Evolutionary conservation across 2,888 invertebrate species (phyloP).

Genomic region (Drosophila eohydei): DNA sequence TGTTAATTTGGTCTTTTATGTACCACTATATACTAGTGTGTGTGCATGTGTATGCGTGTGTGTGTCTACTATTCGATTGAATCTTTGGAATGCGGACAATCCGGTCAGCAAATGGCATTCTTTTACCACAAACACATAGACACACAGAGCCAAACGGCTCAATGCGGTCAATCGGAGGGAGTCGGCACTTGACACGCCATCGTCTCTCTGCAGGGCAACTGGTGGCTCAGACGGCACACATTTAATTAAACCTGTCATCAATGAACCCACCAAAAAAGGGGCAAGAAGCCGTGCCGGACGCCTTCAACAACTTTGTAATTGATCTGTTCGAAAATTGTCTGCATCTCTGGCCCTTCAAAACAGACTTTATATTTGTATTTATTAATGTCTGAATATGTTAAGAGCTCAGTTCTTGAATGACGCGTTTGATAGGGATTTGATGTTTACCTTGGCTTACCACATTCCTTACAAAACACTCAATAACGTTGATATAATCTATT

Average conservation of each 20-base stretch:
- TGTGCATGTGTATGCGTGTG: conserved; percentile 25
- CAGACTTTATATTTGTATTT: neutral
- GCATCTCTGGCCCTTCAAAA: neutral
- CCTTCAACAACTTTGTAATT: conserved; percentile 25
- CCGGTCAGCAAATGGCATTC: conserved; percentile 82
- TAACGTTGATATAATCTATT: neutral
- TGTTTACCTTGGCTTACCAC: neutral
- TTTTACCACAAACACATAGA: conserved; percentile 66
- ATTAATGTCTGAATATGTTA: neutral
- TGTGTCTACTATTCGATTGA: conserved; percentile 72
- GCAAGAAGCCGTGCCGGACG: conserved; percentile 7
- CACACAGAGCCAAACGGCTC: conserved; percentile 57
- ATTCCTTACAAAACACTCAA: neutral
- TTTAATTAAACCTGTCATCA: conserved; percentile 49
- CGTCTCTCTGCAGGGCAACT: conserved; percentile 3
- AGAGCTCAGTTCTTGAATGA: neutral
- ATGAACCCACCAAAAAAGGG: conserved; percentile 31
- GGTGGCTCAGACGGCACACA: conserved; percentile 34
- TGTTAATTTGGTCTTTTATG: conserved; percentile 80
- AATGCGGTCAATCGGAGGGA: conserved; percentile 67
- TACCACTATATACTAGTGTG: conserved; percentile 37
- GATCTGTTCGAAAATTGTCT: conserved; percentile 21
- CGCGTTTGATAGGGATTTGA: neutral
- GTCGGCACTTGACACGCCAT: conserved; percentile 63
- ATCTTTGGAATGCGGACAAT: conserved; percentile 83